Percentiles rank a stretch among this genome's conserved stretches.
These are phyloP conservation scores for Chrysina gloriosa DNA, from an alignment of 2,888 invertebrate genomes.

Conservation along the genomic window DNA sequence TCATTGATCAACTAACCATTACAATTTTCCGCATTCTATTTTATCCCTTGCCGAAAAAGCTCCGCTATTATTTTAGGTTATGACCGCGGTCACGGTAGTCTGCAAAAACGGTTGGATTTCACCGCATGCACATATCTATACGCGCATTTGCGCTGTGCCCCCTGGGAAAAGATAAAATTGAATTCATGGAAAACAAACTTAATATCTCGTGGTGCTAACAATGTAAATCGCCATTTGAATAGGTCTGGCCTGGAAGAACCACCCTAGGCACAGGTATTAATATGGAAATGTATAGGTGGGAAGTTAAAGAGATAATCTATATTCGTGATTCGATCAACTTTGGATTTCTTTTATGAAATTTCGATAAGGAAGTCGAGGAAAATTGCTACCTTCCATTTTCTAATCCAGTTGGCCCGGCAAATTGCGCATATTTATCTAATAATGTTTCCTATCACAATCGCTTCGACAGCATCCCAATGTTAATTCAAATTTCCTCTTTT, in stretches of 20 bases:
- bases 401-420: too few species aligned
- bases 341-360: too few species aligned
- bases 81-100: background rate
- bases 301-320: background rate
- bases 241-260: background rate
- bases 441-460: too few species aligned
- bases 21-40: background rate
- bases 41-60: background rate
- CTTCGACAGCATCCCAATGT: too few species aligned
- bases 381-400: too few species aligned
- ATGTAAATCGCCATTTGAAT: constrained; percentile 51
- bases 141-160: constrained; percentile 40
- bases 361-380: too few species aligned
- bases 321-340: background rate
- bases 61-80: background rate
- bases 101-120: constrained; percentile 46
- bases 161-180: constrained; percentile 49
- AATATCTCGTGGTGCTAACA: constrained; percentile 48
- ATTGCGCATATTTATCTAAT: too few species aligned
- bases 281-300: background rate
- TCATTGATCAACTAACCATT: background rate
- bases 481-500: too few species aligned
- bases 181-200: constrained; percentile 49
- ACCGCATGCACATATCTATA: constrained; percentile 37
- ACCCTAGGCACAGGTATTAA: background rate